A percentile compares a stretch with the other conserved stretches of the same genome.
Evolutionary conservation across 2,888 invertebrate genomes (phyloP).

Genomic region (Mythimna impura): DNA sequence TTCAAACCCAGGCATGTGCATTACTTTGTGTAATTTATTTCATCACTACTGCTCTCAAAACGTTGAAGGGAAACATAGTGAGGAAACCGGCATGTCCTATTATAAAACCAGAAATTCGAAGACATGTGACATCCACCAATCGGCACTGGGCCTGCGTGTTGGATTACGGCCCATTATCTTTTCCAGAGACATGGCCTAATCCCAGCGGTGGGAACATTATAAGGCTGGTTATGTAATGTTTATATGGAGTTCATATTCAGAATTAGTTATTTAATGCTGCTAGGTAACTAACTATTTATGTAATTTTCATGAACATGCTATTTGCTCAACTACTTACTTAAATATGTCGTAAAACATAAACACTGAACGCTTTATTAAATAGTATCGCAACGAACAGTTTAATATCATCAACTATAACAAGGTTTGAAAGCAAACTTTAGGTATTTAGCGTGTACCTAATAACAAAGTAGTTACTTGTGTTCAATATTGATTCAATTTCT

Average conservation of each 20-base stretch:
- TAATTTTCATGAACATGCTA: constrained; percentile 4
- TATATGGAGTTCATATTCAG: not conserved
- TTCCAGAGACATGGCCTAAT: too few species aligned
- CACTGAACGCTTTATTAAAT: constrained; percentile 43
- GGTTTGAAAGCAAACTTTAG: constrained; percentile 39
- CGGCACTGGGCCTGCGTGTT: too few species aligned
- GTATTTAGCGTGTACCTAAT: constrained; percentile 41
- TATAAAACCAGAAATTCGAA: too few species aligned
- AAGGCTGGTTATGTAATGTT: too few species aligned
- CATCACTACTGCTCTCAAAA: too few species aligned
- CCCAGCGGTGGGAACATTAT: too few species aligned
- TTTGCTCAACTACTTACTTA: constrained; percentile 7
- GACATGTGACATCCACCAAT: too few species aligned
- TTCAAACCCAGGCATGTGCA: too few species aligned
- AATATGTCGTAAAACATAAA: constrained; percentile 32
- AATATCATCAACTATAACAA: constrained; percentile 50
- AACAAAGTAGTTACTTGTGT: constrained; percentile 45
- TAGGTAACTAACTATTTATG: not conserved
- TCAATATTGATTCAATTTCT: constrained; percentile 47
- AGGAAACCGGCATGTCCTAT: too few species aligned
- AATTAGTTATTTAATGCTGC: not conserved
- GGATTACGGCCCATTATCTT: too few species aligned
- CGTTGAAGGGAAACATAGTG: too few species aligned
- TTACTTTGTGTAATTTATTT: too few species aligned
- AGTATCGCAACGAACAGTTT: constrained; percentile 47